Base-by-base conservation (phyloP, 2,113 vertebrate genomes). In the Ancistrus triradiatus region DNA sequence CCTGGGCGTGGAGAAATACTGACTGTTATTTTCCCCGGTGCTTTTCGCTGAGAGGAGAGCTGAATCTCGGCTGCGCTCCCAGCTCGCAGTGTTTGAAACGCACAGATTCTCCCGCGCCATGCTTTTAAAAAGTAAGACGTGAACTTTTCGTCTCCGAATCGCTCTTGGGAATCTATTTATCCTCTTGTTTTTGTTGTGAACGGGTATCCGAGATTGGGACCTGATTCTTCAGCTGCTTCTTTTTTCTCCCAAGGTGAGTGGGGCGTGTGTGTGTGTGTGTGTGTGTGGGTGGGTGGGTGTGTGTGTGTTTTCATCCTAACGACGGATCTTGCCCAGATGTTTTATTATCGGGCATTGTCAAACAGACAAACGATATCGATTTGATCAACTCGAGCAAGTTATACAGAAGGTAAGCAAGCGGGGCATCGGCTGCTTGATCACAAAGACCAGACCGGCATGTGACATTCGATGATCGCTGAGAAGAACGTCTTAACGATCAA, bases 1-100 rank as follows among this genome's bases (percentile, higher is more conserved):
- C 86, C 86, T 89, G 88, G 87, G 87, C 84, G 88, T 86, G 84
- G 85, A 85, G 80, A 79, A 75, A 81, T 72, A 21, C 27, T 78
- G 69, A 61, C 60, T 5, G 59, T 33, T 68, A 68, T 75, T 56
- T 68, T 51, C 13, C 61, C 70, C 18, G 61, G 63, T 69, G 71
- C 74, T 79, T 81, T 81, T 78, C 46, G 25, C 7, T 59, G 57
- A 59, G 44, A 31, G 25, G 57, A 24, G 8, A 33, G 10, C 1
- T 46, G 24, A 13, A 19, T 4, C 37, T 59, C 2, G n/a, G 37
- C 7, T 58, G 31, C 42, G 38, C 15, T 17, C 15, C 33, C 44
- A 55, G 28, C 67, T 22, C 52, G 42, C 7, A n/a, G n/a, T n/a
- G 1, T 21, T 50, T 27, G 35, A 14, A 3, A 3, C 28, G 71